Base-by-base conservation (phyloP, 2,888 invertebrate genomes). In the Nemapogon koenigi region DNA sequence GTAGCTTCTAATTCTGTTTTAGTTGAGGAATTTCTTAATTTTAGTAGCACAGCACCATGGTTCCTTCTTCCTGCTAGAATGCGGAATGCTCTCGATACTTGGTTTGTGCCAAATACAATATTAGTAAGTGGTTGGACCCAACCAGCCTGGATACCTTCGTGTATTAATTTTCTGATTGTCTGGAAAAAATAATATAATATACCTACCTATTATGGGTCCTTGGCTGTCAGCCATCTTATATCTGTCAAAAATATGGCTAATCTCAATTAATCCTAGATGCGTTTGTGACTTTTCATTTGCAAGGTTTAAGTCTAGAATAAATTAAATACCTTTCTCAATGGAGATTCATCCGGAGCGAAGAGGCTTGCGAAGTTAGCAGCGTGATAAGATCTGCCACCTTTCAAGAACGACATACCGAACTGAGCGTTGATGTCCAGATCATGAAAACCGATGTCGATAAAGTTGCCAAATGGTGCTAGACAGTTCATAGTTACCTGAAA, bases 81-180 rank as follows among this genome's bases (percentile, higher is more conserved):
- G 0, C 51, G 49, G 43, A 67, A 53, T 1, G 68, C 71, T 2
- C 58, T 53, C 4, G 51, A 3, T 0, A 42, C 56, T 3, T 63
- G 61, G 1, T 43, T 38, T 2, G 62, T 50, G 1, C 46, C 42
- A 37, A 57, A 69, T 13, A 52, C 49, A 3, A 62, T 53, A 3
- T 62, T 54, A 0, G 62, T 48, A 22, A 70, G 39, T 0, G 72
- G 72, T 2, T 60, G 55, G 16, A 72, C 69, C 41, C 55, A 60
- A 0, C 72, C 72, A 0, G 42, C 46, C 0, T 43, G 41, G 11
- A 72, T 67, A 2, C 71, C 69, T 7, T 33, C 33, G 33, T 33
- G 19, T 6, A 33, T 19, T 19, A 19, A 13, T 33, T 33, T 33
- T 19, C 33, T 33, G n/a, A 33, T 6, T 10, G 8, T 19, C 33